A percentile compares a stretch with the other conserved stretches of the same genome.
These are phyloP conservation scores for Apogon hyalosoma DNA, from an alignment of 2,797 vertebrate genomes.

Conservation along the genomic window DNA sequence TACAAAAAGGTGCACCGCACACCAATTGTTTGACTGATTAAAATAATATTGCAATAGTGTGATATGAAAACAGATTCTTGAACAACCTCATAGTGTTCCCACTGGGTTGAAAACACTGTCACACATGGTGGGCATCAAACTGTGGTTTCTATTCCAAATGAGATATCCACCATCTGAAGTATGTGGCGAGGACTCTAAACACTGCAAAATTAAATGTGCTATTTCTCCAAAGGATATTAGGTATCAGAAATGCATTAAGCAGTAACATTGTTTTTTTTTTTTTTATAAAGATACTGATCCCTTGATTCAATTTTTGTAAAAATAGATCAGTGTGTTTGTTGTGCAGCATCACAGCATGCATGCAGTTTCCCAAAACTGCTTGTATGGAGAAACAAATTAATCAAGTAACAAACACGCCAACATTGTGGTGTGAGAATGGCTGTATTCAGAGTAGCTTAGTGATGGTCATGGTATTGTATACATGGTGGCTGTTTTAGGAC, in stretches of 20 bases:
- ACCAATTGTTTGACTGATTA: constrained; percentile 39
- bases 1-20: constrained; percentile 17
- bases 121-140: constrained; percentile 19
- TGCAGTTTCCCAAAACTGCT: background rate
- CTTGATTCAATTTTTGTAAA: constrained; percentile 5
- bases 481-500: too few species aligned
- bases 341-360: background rate
- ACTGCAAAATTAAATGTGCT: background rate
- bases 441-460: too few species aligned
- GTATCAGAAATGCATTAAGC: constrained; percentile 14
- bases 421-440: too few species aligned
- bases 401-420: too few species aligned
- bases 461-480: too few species aligned
- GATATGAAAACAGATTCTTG: constrained; percentile 24
- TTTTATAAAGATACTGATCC: background rate
- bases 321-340: too few species aligned
- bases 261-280: constrained; percentile 2
- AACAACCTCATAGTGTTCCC: constrained; percentile 21
- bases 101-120: constrained; percentile 15
- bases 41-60: constrained; percentile 25
- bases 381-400: too few species aligned
- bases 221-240: background rate
- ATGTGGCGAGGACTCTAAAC: constrained; percentile 10
- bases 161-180: constrained; percentile 35
- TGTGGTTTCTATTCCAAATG: constrained; percentile 37